Percentiles rank a stretch among this genome's conserved stretches.
phyloP scores from a whole-genome alignment of 2,113 vertebrate species.

The Esox niger region DNA sequence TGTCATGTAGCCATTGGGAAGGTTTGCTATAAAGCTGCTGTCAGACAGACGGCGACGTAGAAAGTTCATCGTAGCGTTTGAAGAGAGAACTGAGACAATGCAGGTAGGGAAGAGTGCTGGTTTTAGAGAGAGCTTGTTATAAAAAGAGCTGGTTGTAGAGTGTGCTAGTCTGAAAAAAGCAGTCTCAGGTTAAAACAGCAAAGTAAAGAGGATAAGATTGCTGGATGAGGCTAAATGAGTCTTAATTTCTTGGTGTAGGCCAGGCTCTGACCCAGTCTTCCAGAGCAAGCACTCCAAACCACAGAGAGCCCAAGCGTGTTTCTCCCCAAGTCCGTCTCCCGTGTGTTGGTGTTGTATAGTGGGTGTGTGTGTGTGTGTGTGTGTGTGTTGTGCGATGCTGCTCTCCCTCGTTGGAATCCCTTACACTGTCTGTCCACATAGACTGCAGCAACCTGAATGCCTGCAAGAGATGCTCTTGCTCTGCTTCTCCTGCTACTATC shows the following conservation, averaged over 20 bases:
- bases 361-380: no score
- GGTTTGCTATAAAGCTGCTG: conserved; percentile 97
- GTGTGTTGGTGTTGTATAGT: no score
- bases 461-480: conserved; percentile 63
- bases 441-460: conserved; percentile 55
- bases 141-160: conserved; percentile 39
- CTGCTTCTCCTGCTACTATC: conserved; percentile 20
- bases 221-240: conserved; percentile 16
- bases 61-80: conserved; percentile 86
- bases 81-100: conserved; percentile 29
- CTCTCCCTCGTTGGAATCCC: conserved; percentile 51
- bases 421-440: conserved; percentile 49
- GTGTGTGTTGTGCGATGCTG: conserved; percentile 7
- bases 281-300: conserved; percentile 59
- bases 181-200: no score
- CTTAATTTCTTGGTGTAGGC: conserved; percentile 24
- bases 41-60: conserved; percentile 92
- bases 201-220: conserved; percentile 12
- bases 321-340: background rate
- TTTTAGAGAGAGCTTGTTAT: conserved; percentile 17
- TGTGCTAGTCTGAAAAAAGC: conserved; percentile 30
- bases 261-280: conserved; percentile 61
- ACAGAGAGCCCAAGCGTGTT: conserved; percentile 35
- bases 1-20: conserved; percentile 95
- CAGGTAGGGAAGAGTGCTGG: conserved; percentile 26